A percentile compares a stretch with the other conserved stretches of the same genome.
phyloP scores from a whole-genome alignment of 2,888 invertebrate species.

The Polylopha cassiicola region DNA sequence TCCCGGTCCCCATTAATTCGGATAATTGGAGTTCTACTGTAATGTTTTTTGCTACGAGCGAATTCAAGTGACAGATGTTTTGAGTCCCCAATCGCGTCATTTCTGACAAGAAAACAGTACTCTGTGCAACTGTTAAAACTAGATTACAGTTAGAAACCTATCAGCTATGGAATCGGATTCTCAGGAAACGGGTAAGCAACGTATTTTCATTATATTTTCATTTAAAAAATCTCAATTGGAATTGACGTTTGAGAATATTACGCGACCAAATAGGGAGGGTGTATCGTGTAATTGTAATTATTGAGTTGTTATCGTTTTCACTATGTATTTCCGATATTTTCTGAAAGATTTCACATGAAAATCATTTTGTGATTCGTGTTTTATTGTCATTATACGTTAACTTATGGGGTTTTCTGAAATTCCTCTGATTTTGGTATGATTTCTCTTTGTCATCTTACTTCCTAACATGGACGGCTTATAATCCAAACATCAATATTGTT shows the following conservation, averaged over 20 bases:
- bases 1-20: neutral
- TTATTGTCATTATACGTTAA: neutral
- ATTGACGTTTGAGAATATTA: slow-evolving; percentile 39
- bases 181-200: slow-evolving; percentile 43
- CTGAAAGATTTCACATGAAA: slow-evolving; percentile 5
- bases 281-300: slow-evolving; percentile 12
- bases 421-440: neutral
- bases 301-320: slow-evolving; percentile 7
- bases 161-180: slow-evolving; percentile 38
- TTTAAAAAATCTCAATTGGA: slow-evolving; percentile 25
- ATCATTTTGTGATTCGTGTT: neutral
- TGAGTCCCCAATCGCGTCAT: slow-evolving; percentile 38
- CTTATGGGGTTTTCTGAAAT: no score
- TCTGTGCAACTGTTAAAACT: neutral
- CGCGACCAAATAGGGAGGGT: slow-evolving; percentile 35
- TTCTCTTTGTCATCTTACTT: slow-evolving; percentile 9
- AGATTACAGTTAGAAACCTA: slow-evolving; percentile 29
- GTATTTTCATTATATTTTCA: slow-evolving; percentile 28
- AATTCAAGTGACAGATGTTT: slow-evolving; percentile 59
- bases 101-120: slow-evolving; percentile 12
- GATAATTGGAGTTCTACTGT: neutral
- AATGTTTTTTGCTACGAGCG: slow-evolving; percentile 41
- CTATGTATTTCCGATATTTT: neutral
- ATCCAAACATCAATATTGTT: slow-evolving; percentile 51
- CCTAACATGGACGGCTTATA: slow-evolving; percentile 39